A percentile compares a stretch with the other conserved stretches of the same genome.
Evolutionary conservation across 2,888 invertebrate species (phyloP).

Genomic region (Drosophila pseudotakahashii): DNA sequence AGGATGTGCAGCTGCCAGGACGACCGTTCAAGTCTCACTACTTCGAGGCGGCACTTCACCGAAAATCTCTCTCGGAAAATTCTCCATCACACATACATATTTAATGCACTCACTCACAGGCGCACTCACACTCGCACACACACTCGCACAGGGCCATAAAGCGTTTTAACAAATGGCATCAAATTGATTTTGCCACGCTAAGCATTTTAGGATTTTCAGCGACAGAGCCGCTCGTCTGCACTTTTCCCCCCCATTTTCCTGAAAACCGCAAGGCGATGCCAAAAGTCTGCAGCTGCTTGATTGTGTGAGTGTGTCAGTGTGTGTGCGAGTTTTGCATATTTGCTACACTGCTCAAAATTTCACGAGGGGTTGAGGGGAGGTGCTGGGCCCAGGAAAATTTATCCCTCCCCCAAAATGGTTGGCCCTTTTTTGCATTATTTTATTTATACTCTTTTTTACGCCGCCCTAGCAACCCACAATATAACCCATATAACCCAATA

Average conservation of each 20-base stretch:
- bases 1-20: constrained; percentile 29
- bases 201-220: constrained; percentile 64
- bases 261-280: constrained; percentile 28
- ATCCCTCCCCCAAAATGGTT: constrained; percentile 1
- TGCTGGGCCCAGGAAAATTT: neutral
- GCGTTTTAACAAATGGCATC: constrained; percentile 74
- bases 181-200: constrained; percentile 73
- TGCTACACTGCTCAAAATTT: constrained; percentile 34
- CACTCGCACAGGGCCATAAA: constrained; percentile 37
- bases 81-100: constrained; percentile 47
- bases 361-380: neutral
- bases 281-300: constrained; percentile 18
- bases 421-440: constrained; percentile 33
- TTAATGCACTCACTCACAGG: constrained; percentile 52
- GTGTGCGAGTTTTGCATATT: constrained; percentile 54
- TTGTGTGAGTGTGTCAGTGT: constrained; percentile 14
- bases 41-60: constrained; percentile 40
- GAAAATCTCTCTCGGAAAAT: constrained; percentile 49
- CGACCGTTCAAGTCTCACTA: constrained; percentile 23
- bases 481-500: constrained; percentile 17
- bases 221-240: constrained; percentile 21
- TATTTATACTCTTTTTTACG: constrained; percentile 40
- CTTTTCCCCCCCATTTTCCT: constrained; percentile 4
- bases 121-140: constrained; percentile 39
- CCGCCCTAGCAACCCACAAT: constrained; percentile 5